Evolutionary conservation across 2,113 vertebrate species (phyloP).

Genomic region (Corapipo altera): DNA sequence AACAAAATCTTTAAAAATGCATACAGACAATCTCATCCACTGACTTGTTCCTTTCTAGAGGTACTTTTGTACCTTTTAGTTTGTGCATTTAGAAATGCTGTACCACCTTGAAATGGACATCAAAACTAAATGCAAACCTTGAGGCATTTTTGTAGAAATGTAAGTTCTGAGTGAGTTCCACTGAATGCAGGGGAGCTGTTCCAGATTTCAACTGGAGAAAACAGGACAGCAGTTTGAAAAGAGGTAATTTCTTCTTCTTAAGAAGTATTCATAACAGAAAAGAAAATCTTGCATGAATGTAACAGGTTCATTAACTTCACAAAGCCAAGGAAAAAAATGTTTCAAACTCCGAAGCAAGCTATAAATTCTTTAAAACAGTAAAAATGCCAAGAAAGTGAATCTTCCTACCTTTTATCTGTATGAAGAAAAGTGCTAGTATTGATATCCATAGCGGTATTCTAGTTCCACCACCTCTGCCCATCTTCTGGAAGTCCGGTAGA

Average conservation of each 20-base stretch:
- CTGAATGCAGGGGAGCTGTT: background rate
- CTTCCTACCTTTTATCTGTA: slow-evolving; percentile 67
- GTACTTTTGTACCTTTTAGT: background rate
- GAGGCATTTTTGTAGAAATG: background rate
- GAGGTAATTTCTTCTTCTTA: background rate
- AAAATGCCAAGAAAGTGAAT: background rate
- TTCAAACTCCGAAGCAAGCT: background rate
- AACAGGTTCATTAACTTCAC: background rate
- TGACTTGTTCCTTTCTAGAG: background rate
- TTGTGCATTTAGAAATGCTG: background rate
- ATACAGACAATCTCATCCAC: background rate
- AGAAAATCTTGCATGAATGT: background rate
- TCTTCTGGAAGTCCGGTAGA: slow-evolving; percentile 44
- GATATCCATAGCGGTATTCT: slow-evolving; percentile 70
- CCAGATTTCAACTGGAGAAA: background rate
- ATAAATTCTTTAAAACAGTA: slow-evolving; percentile 24
- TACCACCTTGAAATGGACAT: background rate
- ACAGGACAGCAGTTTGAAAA: background rate
- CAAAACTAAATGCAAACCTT: background rate
- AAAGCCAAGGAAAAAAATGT: background rate
- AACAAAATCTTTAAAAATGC: background rate
- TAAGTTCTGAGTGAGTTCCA: background rate
- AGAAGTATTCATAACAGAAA: background rate
- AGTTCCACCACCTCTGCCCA: slow-evolving; percentile 57
- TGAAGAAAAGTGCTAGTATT: slow-evolving; percentile 43